These are phyloP conservation scores for Polydrusus tereticollis DNA, from an alignment of 2,888 invertebrate species.

Conservation along the genomic window DNA sequence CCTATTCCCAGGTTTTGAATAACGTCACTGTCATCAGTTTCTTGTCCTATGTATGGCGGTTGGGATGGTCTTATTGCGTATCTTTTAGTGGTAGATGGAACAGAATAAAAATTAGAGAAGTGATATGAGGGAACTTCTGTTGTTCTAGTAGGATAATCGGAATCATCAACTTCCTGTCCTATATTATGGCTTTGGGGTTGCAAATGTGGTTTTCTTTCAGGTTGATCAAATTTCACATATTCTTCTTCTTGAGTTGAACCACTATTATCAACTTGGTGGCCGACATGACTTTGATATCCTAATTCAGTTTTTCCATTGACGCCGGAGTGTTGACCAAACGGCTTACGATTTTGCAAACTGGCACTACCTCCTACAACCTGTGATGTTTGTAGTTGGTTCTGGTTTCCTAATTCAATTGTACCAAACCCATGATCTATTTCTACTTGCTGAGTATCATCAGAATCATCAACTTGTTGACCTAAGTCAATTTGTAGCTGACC, in stretches of 20 bases:
- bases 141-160: slow-evolving; percentile 32
- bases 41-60: slow-evolving; percentile 46
- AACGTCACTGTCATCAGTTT: slow-evolving; percentile 42
- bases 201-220: slow-evolving; percentile 12
- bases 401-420: slow-evolving; percentile 32
- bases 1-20: not conserved
- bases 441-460: slow-evolving; percentile 47
- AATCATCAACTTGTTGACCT: slow-evolving; percentile 46
- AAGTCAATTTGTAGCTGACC: slow-evolving; percentile 7
- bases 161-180: slow-evolving; percentile 44
- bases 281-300: not conserved
- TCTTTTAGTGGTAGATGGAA: not conserved
- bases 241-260: slow-evolving; percentile 53
- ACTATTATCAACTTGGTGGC: slow-evolving; percentile 43
- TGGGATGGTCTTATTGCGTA: not conserved
- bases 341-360: not conserved
- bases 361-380: too few species aligned
- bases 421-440: slow-evolving; percentile 44
- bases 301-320: not conserved
- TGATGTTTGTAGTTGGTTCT: not conserved
- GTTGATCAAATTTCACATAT: slow-evolving; percentile 17
- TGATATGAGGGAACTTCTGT: not conserved
- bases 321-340: not conserved
- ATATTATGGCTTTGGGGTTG: slow-evolving; percentile 27
- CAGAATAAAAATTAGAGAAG: not conserved